Conservation (phyloP, 2,113 vertebrate species). For the Eclectus roratus region DNA sequence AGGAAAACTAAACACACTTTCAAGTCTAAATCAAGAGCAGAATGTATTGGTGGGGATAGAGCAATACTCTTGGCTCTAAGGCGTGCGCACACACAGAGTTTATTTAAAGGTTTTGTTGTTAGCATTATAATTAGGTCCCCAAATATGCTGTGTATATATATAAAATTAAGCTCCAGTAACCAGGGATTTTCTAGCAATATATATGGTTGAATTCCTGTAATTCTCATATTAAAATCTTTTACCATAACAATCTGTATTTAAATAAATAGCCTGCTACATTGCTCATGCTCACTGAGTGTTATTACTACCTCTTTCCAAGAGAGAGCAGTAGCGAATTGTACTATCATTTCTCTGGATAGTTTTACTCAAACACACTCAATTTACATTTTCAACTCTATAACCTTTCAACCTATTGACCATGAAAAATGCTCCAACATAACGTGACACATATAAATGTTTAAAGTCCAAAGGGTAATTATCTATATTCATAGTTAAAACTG, state of each 20-base stretch:
- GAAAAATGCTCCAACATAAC: constrained; percentile 78
- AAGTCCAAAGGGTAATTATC: constrained; percentile 85
- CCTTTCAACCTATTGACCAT: constrained; percentile 83
- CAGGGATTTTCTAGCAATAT: constrained; percentile 17
- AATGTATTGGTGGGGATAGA: background rate
- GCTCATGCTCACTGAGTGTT: constrained; percentile 37
- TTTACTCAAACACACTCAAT: constrained; percentile 66
- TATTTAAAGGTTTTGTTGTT: constrained; percentile 36
- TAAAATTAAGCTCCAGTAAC: constrained; percentile 31
- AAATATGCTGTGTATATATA: background rate
- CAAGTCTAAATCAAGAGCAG: constrained; percentile 8
- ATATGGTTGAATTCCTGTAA: constrained; percentile 8
- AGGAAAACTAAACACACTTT: background rate
- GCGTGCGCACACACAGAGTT: rapidly evolving
- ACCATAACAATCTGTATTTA: constrained; percentile 7
- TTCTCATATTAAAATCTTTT: constrained; percentile 26
- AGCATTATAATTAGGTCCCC: background rate
- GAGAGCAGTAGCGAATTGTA: constrained; percentile 82
- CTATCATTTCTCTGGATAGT: constrained; percentile 42
- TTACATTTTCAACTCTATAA: constrained; percentile 78
- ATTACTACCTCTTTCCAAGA: constrained; percentile 76
- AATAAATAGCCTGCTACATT: background rate
- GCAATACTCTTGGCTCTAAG: background rate
- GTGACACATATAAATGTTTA: constrained; percentile 84
- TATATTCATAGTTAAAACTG: constrained; percentile 82